phyloP scores from a whole-genome alignment of 2,888 invertebrate genomes.

The Volucella zonaria region DNA sequence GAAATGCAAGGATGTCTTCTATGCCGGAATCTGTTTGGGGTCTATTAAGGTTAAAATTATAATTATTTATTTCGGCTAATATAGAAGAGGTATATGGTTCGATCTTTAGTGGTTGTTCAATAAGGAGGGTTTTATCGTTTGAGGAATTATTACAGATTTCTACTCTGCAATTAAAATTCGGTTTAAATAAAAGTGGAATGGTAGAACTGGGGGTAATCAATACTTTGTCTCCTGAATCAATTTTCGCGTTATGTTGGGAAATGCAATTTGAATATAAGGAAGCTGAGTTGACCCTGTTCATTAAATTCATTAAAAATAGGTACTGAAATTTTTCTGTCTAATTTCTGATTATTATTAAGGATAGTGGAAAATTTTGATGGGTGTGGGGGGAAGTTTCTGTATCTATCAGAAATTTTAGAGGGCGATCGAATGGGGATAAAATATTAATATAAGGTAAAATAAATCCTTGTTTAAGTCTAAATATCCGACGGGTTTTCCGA shows the following conservation, averaged over 20 bases:
- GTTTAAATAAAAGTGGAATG: too few species aligned
- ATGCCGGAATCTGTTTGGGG: not conserved
- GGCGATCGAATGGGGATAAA: not conserved
- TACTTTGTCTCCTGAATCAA: too few species aligned
- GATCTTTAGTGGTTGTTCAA: conserved; percentile 55
- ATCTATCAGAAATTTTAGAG: not conserved
- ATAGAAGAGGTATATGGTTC: not conserved
- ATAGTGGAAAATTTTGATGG: conserved; percentile 19
- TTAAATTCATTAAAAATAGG: conserved; percentile 36
- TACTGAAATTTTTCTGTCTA: conserved; percentile 19
- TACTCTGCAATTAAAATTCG: too few species aligned
- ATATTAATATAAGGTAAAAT: not conserved
- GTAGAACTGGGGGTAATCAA: too few species aligned
- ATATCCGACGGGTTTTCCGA: too few species aligned
- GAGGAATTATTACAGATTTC: conserved; percentile 44
- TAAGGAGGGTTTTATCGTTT: conserved; percentile 27
- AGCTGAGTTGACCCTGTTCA: conserved; percentile 6
- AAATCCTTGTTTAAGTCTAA: conserved; percentile 12
- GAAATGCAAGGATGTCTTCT: not conserved
- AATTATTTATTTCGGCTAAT: not conserved
- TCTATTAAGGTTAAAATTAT: conserved; percentile 3
- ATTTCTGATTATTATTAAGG: conserved; percentile 12
- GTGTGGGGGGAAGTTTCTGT: not conserved
- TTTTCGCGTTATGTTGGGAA: too few species aligned
- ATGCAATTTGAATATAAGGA: not conserved